Percentiles rank a stretch among this genome's conserved stretches.
These are phyloP conservation scores for Maconellicoccus hirsutus DNA, from an alignment of 1,140 invertebrate species.

Conservation along the genomic window DNA sequence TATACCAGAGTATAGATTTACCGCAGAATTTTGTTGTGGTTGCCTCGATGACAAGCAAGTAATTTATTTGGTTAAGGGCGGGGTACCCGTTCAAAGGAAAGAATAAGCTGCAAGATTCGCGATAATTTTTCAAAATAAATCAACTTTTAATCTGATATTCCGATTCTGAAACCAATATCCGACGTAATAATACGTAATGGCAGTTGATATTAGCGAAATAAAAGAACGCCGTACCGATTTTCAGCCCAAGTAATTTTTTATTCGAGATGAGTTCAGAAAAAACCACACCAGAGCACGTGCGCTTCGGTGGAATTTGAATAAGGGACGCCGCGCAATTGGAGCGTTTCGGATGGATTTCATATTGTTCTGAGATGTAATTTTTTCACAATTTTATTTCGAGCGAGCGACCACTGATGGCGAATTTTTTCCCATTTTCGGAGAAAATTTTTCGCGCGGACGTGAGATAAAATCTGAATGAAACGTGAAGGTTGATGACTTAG, in stretches of 20 bases:
- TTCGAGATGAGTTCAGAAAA: too few species aligned
- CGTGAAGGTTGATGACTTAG: too few species aligned
- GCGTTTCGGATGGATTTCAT: too few species aligned
- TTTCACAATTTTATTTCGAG: too few species aligned
- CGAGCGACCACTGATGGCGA: too few species aligned
- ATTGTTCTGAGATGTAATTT: too few species aligned
- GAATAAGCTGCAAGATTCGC: not conserved
- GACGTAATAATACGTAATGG: not conserved
- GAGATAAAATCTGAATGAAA: too few species aligned
- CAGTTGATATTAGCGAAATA: conserved; percentile 2
- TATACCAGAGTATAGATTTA: not conserved
- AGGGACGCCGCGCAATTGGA: too few species aligned
- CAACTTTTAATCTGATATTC: conserved; percentile 9
- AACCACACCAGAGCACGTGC: too few species aligned
- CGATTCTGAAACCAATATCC: conserved; percentile 1
- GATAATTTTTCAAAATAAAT: conserved; percentile 10
- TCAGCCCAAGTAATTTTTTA: not conserved
- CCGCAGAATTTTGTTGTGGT: not conserved
- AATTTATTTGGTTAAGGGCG: conserved; percentile 11
- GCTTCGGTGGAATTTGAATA: too few species aligned
- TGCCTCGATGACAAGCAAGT: conserved; percentile 5
- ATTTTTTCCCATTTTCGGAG: too few species aligned
- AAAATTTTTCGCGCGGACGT: too few species aligned
- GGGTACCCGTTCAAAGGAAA: not conserved
- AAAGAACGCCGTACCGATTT: not conserved